Base-by-base conservation (phyloP, 2,113 vertebrate species). In the Aptenodytes patagonicus region DNA sequence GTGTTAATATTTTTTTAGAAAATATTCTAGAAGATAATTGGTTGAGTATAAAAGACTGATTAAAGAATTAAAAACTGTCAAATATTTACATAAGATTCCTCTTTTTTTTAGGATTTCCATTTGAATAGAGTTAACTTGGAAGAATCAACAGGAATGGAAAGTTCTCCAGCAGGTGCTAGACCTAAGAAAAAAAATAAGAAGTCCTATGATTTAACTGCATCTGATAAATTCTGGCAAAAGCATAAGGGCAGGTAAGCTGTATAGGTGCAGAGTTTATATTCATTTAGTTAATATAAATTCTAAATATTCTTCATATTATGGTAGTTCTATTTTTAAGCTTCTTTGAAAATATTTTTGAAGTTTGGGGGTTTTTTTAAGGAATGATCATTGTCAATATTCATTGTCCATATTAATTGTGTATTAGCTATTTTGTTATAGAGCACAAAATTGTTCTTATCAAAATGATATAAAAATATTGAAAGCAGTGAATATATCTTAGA, bases 171-270 rank as follows among this genome's bases (percentile, higher is more conserved):
- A 79, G 99, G 99, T 65, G 99, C 99, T 90, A 98, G 99, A 97
- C 99, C 99, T 81, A 99, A 99, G 97, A 99, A 99, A 98, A 99
- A 99, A 98, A 99, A 97, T 94, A 99, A 98, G 87, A 99, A 99
- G 95, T 99, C 98, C 78, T 99, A 99, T 66, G 99, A 99, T 97
- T 99, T 99, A 96, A 99, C 99, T 24, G 97, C 98, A 17, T 98
- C 98, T 65, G 99, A 99, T 98, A 99, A 95, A 97, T 99, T 99
- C 98, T 99, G 99, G 99, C 99, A 99, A 97, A 99, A 99, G 55
- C 99, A 99, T 98, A 99, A 99, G 97, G 99, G 99, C 98, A 99
- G 99, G 99, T 99, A 93, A 98, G 98, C 83, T 38, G 9, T 49
- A 61, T 72, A 88, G 77, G 54, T 87, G 62, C 25, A 88, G 38